Evolutionary conservation across 2,797 vertebrate species (phyloP).

Genomic region (Rhinella marina): DNA sequence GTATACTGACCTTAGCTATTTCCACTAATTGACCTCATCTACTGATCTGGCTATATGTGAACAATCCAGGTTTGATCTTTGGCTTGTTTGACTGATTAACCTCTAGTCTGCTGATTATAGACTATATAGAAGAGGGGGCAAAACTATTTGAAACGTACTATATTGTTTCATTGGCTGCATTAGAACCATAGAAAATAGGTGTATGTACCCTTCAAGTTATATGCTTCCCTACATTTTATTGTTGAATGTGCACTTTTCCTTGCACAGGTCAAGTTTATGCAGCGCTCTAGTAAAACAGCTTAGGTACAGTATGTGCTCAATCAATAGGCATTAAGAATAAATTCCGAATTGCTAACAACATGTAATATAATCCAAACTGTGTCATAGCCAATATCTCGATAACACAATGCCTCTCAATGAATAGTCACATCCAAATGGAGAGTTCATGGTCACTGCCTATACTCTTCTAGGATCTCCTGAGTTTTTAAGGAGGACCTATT

Average conservation of each 20-base stretch:
- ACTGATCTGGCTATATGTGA: no score
- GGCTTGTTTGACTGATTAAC: no score
- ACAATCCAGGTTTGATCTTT: no score
- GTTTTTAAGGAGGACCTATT: background rate
- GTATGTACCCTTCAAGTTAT: background rate
- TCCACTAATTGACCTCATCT: no score
- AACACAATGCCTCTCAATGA: slow-evolving; percentile 25
- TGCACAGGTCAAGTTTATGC: slow-evolving; percentile 16
- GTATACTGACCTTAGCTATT: no score
- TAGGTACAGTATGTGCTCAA: slow-evolving; percentile 19
- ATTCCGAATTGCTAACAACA: slow-evolving; percentile 36
- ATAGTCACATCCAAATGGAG: background rate
- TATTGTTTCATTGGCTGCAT: background rate
- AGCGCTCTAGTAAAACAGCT: slow-evolving; percentile 10
- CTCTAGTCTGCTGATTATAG: no score
- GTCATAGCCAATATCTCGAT: slow-evolving; percentile 26
- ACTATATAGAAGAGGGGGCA: no score
- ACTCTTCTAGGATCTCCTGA: background rate
- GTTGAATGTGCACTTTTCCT: background rate
- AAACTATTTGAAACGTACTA: no score
- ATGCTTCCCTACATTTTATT: background rate
- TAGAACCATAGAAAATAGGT: background rate
- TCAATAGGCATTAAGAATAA: slow-evolving; percentile 32
- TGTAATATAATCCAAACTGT: slow-evolving; percentile 32
- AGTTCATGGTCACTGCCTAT: background rate